phyloP scores from a whole-genome alignment of 2,888 invertebrate species.

The Tryphoninae sp. region DNA sequence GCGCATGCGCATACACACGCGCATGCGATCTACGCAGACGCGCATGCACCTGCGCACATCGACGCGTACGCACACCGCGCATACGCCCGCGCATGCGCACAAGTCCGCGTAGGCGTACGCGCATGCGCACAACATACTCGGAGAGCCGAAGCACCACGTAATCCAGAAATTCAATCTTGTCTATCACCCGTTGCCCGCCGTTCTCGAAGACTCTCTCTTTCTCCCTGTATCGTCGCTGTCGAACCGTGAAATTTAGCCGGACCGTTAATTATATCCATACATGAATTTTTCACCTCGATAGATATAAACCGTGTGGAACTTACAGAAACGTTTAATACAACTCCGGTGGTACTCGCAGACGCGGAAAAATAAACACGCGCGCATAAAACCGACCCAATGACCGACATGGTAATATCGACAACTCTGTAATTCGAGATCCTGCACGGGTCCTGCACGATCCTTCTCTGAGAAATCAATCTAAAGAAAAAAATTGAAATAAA shows the following conservation, averaged over 20 bases:
- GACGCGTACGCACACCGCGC: background rate
- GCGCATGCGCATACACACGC: too few species aligned
- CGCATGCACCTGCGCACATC: too few species aligned
- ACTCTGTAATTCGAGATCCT: conserved; percentile 13
- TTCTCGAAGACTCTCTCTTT: conserved; percentile 5
- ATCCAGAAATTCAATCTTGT: background rate
- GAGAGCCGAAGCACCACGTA: too few species aligned
- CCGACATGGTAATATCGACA: conserved; percentile 32
- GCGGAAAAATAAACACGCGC: background rate
- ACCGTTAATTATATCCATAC: conserved; percentile 36
- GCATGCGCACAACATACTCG: too few species aligned
- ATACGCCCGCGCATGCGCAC: too few species aligned
- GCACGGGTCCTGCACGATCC: background rate
- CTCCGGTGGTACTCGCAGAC: background rate
- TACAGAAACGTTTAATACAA: background rate
- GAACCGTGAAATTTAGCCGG: conserved; percentile 47
- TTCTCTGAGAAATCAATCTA: background rate
- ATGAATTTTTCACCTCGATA: conserved; percentile 23
- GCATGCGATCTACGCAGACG: too few species aligned
- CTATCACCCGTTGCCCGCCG: conserved; percentile 4
- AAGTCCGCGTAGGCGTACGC: too few species aligned
- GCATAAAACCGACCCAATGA: conserved; percentile 29
- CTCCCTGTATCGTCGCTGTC: conserved; percentile 36
- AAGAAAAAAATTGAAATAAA: conserved; percentile 16
- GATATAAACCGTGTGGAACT: background rate